Evolutionary conservation across 2,113 vertebrate genomes (phyloP).

Genomic region (Zeus faber): DNA sequence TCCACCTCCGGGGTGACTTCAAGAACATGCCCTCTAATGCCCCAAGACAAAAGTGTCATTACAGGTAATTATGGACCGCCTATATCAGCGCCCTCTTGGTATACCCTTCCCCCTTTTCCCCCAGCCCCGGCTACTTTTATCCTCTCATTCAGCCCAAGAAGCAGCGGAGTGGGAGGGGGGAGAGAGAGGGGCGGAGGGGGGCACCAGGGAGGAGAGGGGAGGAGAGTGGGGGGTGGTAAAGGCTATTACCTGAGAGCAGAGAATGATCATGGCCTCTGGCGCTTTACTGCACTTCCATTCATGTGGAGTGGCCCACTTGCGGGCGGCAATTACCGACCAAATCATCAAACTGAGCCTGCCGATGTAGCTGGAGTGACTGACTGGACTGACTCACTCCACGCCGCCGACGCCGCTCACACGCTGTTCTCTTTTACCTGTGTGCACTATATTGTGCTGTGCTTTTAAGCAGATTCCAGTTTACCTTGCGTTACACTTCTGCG

Average conservation of each 20-base stretch:
- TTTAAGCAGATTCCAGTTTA: slow-evolving; percentile 20
- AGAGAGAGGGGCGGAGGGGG: slow-evolving; percentile 40
- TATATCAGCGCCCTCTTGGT: slow-evolving; percentile 59
- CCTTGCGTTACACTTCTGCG: background rate
- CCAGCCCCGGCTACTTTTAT: slow-evolving; percentile 74
- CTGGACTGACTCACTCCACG: slow-evolving; percentile 47
- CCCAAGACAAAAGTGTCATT: slow-evolving; percentile 95
- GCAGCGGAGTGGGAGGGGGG: slow-evolving; percentile 65
- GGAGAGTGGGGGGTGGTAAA: background rate
- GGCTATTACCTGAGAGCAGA: slow-evolving; percentile 73
- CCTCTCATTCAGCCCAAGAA: slow-evolving; percentile 68
- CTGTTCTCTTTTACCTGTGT: slow-evolving; percentile 40
- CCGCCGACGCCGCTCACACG: background rate
- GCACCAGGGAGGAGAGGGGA: slow-evolving; percentile 11
- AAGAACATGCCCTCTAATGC: slow-evolving; percentile 87
- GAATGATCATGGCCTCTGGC: slow-evolving; percentile 66
- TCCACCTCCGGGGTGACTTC: slow-evolving; percentile 78
- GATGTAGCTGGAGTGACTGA: slow-evolving; percentile 48
- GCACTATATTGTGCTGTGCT: slow-evolving; percentile 23
- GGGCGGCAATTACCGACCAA: slow-evolving; percentile 74
- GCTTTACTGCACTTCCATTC: slow-evolving; percentile 75
- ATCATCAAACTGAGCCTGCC: slow-evolving; percentile 72
- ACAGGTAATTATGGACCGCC: slow-evolving; percentile 90
- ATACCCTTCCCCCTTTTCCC: slow-evolving; percentile 44
- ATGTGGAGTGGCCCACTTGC: slow-evolving; percentile 80